Base-by-base conservation (phyloP, 1,140 invertebrate species). In the Sinella curviseta region DNA sequence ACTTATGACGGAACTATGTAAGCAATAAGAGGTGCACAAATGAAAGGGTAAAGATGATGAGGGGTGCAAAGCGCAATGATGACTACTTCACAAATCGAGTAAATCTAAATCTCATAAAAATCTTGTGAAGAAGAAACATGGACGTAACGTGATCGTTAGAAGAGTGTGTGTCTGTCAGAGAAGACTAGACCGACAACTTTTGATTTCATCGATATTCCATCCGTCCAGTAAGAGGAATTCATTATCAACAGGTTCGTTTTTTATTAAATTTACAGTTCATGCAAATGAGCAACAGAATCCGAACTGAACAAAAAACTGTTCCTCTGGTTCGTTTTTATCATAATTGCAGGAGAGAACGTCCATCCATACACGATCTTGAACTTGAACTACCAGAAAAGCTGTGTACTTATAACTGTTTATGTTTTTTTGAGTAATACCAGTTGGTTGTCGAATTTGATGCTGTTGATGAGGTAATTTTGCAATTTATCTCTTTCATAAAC, bases 401-500 rank as follows among this genome's bases (percentile, higher is more conserved):
- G 2, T 70, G 65, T 70, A 31, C 24, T 30, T n/a, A n/a, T 12
- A 48, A 20, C 39, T 12, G 20, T 20, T 70, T 8, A 30, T 33
- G 65, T 70, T 33, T 65, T 17, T 26, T 70, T 60, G 65, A 17
- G 65, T 70, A 70, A 70, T 12, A 70, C 65, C 26, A 70, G 65
- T 70, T 70, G 31, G 8, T 30, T 70, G 65, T 30, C 31, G 26
- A 70, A 16, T 70, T 33, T 70, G 65, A 14, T 31, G 65, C 12
- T 70, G 65, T 30, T 70, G 65, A 70, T 70, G 65, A 31, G 31
- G 31, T 33, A 70, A 60, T 60, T 17, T 60, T 24, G 65, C 65
- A 70, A 60, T 60, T 70, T 70, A 70, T 70, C 2, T 70, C 65
- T 70, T 70, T 70, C 31, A 70, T 70, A 70, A 70, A 24, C 65